These are phyloP conservation scores for Rhogogaster chlorosoma DNA, from an alignment of 2,888 invertebrate genomes.

Conservation along the genomic window DNA sequence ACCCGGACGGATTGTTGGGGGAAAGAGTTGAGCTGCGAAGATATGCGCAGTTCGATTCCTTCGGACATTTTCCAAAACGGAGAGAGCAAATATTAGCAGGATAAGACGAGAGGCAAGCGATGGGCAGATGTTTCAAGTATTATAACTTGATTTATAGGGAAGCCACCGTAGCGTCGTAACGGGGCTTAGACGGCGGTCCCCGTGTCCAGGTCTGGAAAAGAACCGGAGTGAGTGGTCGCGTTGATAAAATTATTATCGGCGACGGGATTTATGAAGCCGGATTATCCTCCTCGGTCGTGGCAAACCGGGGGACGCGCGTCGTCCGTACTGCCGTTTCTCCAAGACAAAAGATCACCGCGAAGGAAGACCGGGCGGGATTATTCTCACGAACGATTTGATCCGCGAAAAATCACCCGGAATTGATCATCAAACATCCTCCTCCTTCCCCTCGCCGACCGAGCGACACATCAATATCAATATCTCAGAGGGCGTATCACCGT, in stretches of 20 bases:
- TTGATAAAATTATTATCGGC: slow-evolving; percentile 61
- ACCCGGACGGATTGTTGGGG: neutral
- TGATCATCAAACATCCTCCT: neutral
- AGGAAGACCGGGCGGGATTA: neutral
- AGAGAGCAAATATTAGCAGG: neutral
- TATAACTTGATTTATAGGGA: slow-evolving; percentile 61
- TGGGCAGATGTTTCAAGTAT: slow-evolving; percentile 59
- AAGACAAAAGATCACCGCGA: slow-evolving; percentile 8
- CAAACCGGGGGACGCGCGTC: slow-evolving; percentile 19
- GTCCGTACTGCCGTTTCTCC: slow-evolving; percentile 39
- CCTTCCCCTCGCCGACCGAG: neutral
- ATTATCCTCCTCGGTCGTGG: slow-evolving; percentile 55
- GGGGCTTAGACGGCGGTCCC: slow-evolving; percentile 53
- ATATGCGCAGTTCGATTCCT: neutral
- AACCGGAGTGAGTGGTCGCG: slow-evolving; percentile 55
- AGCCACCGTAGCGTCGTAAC: neutral
- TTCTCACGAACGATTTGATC: neutral
- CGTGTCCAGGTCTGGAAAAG: slow-evolving; percentile 46
- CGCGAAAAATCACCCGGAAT: neutral
- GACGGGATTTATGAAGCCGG: slow-evolving; percentile 60
- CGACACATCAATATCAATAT: neutral
- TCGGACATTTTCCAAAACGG: neutral
- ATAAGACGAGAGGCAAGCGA: slow-evolving; percentile 26
- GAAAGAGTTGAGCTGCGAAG: neutral
- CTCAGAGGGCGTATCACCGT: neutral